phyloP scores from a whole-genome alignment of 2,888 invertebrate genomes.

The Chalcis sispes region DNA sequence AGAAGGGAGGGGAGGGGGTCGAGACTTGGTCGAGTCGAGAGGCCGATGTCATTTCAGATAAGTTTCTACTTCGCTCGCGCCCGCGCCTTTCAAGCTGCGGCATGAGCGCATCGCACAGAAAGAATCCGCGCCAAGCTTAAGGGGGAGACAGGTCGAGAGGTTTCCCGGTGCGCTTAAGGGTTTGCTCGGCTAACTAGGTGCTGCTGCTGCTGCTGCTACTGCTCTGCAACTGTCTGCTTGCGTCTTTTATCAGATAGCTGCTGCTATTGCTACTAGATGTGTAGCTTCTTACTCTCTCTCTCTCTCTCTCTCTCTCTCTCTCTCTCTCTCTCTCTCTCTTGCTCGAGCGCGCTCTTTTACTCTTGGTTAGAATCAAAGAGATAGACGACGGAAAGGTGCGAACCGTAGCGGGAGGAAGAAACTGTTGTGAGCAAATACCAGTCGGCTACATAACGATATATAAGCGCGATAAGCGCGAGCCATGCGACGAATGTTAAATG shows the following conservation, averaged over 20 bases:
- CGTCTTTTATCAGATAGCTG: too few species aligned
- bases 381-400: too few species aligned
- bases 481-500: neutral
- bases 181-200: conserved; percentile 58
- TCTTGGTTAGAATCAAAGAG: too few species aligned
- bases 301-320: too few species aligned
- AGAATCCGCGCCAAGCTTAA: conserved; percentile 40
- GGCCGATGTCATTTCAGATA: conserved; percentile 75
- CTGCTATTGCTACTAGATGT: too few species aligned
- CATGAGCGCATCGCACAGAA: conserved; percentile 20
- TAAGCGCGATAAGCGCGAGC: conserved; percentile 3
- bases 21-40: conserved; percentile 59
- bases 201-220: conserved; percentile 21
- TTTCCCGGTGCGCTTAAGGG: conserved; percentile 26
- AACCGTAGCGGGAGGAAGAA: neutral
- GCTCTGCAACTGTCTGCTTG: too few species aligned
- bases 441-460: neutral
- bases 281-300: too few species aligned
- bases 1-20: conserved; percentile 54
- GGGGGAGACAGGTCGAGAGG: conserved; percentile 49
- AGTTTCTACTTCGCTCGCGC: conserved; percentile 68
- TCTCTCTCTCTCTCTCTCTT: too few species aligned
- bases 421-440: conserved; percentile 29
- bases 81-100: conserved; percentile 58
- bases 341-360: too few species aligned